These are phyloP conservation scores for Trachymyrmex septentrionalis DNA, from an alignment of 1,140 invertebrate species.

Conservation along the genomic window DNA sequence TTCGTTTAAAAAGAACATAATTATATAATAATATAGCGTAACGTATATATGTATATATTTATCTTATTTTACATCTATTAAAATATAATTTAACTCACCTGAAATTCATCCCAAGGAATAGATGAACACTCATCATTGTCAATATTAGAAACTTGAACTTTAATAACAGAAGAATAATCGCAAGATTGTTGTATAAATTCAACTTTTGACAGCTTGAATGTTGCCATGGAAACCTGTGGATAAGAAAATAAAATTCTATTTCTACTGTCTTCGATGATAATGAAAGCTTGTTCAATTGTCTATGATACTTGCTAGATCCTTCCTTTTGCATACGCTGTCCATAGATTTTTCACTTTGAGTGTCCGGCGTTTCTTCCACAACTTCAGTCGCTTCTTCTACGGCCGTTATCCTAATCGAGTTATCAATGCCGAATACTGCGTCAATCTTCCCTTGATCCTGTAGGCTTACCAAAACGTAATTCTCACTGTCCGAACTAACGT, in stretches of 20 bases:
- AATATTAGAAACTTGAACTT: slow-evolving; percentile 92
- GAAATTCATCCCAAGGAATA: slow-evolving; percentile 97
- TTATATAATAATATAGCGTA: slow-evolving; percentile 59
- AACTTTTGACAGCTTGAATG: slow-evolving; percentile 93
- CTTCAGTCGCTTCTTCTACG: slow-evolving; percentile 94
- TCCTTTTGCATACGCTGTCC: slow-evolving; percentile 92
- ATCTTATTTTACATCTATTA: slow-evolving; percentile 5
- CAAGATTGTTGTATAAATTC: slow-evolving; percentile 93
- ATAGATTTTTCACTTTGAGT: slow-evolving; percentile 93
- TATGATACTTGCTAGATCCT: slow-evolving; percentile 89
- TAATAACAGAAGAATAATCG: slow-evolving; percentile 91
- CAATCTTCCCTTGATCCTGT: slow-evolving; percentile 88
- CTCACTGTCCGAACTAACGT: slow-evolving; percentile 93
- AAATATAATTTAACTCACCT: slow-evolving; percentile 88
- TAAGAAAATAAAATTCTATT: slow-evolving; percentile 49
- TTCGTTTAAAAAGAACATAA: slow-evolving; percentile 58
- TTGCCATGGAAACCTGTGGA: slow-evolving; percentile 92
- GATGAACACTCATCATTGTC: slow-evolving; percentile 93
- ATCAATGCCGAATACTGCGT: slow-evolving; percentile 87
- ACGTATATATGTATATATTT: slow-evolving; percentile 56
- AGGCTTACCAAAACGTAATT: slow-evolving; percentile 91
- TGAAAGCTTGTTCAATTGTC: not conserved
- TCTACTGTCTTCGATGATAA: not conserved
- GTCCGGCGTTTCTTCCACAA: slow-evolving; percentile 91
- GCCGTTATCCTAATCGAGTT: slow-evolving; percentile 84